A percentile compares a stretch with the other conserved stretches of the same genome.
phyloP scores from a whole-genome alignment of 2,113 vertebrate genomes.

The Dipodomys ordii region DNA sequence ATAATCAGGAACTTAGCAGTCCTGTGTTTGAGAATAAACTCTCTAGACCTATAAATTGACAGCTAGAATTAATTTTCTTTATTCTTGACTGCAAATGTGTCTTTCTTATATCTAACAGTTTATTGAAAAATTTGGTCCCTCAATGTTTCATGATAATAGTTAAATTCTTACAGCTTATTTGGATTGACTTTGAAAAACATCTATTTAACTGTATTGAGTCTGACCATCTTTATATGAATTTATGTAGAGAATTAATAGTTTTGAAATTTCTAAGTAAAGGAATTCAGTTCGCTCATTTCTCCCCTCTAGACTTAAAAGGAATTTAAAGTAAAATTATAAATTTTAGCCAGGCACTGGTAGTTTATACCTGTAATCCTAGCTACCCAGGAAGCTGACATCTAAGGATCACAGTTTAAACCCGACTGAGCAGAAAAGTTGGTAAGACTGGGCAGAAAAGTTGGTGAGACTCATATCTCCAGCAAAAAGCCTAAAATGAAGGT shows the following conservation, averaged over 20 bases:
- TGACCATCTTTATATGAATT: not conserved
- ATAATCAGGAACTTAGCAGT: not conserved
- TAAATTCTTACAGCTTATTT: not conserved
- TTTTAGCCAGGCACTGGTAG: not conserved
- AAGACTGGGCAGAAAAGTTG: too few relatives aligned
- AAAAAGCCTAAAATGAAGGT: too few relatives aligned
- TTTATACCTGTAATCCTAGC: too few relatives aligned
- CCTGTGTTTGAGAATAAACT: not conserved
- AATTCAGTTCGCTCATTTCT: not conserved
- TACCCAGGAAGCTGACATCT: too few relatives aligned
- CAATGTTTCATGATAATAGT: not conserved
- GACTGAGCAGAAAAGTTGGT: too few relatives aligned
- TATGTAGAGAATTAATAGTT: not conserved
- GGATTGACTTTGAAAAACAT: not conserved
- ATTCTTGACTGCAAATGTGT: not conserved
- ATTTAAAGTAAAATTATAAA: constrained; percentile 33
- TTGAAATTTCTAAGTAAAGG: not conserved
- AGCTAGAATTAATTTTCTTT: not conserved
- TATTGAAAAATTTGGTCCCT: not conserved
- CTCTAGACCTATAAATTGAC: not conserved
- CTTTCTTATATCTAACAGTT: not conserved
- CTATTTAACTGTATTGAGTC: not conserved
- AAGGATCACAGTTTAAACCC: too few relatives aligned
- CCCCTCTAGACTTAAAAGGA: not conserved
- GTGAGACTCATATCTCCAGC: too few relatives aligned